A percentile compares a stretch with the other conserved stretches of the same genome.
phyloP scores from a whole-genome alignment of 2,888 invertebrate genomes.

The Embidobia sp. region DNA sequence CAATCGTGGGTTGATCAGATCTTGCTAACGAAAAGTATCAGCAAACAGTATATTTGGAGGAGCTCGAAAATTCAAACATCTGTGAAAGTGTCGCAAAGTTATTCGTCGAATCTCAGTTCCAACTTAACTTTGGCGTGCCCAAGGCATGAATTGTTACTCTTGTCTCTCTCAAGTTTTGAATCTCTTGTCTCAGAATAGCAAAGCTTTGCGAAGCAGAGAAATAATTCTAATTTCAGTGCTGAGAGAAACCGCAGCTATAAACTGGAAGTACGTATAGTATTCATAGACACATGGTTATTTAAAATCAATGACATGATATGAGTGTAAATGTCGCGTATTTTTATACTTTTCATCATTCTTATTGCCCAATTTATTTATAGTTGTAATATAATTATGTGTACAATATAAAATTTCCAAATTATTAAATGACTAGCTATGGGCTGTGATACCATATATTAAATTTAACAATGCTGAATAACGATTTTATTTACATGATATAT shows the following conservation, averaged over 20 bases:
- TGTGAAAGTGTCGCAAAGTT: slow-evolving; percentile 53
- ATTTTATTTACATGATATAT: too few relatives aligned
- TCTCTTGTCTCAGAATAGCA: slow-evolving; percentile 52
- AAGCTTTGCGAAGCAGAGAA: slow-evolving; percentile 53
- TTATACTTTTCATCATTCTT: too few relatives aligned
- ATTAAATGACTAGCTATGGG: too few relatives aligned
- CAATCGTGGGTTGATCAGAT: slow-evolving; percentile 7
- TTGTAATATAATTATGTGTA: too few relatives aligned
- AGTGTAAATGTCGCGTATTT: too few relatives aligned
- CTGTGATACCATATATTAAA: too few relatives aligned
- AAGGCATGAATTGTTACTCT: slow-evolving; percentile 71
- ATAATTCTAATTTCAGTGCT: slow-evolving; percentile 61
- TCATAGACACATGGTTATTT: not conserved
- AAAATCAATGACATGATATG: slow-evolving; percentile 11
- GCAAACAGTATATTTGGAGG: slow-evolving; percentile 51
- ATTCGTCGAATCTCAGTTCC: slow-evolving; percentile 59
- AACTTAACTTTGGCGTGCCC: slow-evolving; percentile 68
- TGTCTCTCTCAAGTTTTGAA: slow-evolving; percentile 68
- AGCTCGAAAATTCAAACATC: slow-evolving; percentile 57
- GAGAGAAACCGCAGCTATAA: slow-evolving; percentile 30
- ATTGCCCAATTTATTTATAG: too few relatives aligned
- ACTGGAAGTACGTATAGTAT: slow-evolving; percentile 9
- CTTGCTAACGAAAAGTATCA: slow-evolving; percentile 19
- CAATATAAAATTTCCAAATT: too few relatives aligned
- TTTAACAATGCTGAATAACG: too few relatives aligned